Evolutionary conservation across 2,113 vertebrate genomes (phyloP), one percentile per base, ranked within the genome.

Genomic region (Andinoacara biseriatus): DNA sequence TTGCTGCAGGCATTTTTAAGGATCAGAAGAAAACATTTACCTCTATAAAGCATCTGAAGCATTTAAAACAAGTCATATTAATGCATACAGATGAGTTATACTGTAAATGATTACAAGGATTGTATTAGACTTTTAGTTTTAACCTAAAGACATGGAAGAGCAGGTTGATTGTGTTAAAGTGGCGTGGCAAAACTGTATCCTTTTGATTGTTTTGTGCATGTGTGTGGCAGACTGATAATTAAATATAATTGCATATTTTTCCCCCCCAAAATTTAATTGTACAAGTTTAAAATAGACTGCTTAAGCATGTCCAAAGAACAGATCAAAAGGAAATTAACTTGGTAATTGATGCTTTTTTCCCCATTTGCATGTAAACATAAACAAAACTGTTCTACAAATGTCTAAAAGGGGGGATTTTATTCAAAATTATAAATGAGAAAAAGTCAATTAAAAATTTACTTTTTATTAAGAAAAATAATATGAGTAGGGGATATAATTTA

Each of bases 401-500:
- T 65, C n/a, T 52, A 22, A 61, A 40, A 43, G 3, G 7, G 46
- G 20, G 10, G 84, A 84, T 33, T 17, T 35, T 7, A 10, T 14
- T 49, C 17, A 72, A 72, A 54, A 31, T n/a, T n/a, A 31, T 26
- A 13, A 29, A 49, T 20, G 67, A 86, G 4, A 80, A 83, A 63
- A 38, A 38, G 35, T 59, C 1, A 76, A 63, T 35, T 24, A 1
- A 54, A 78, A 83, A 76, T 20, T 40, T 17, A 54, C 69, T 6
- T 18, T 74, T 69, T 58, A 43, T 31, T n/a, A n/a, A n/a, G 3
- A 26, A 63, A 31, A 20, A 46, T 67, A 61, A 43, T 86, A n/a
- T 69, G 85, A 87, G 80, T 82, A 43, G 63, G 59, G 72, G 78
- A 49, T 40, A 63, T 82, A 75, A 58, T 61, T 82, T 89, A 91